Percentiles rank a stretch among this genome's conserved stretches.
phyloP scores from a whole-genome alignment of 2,888 invertebrate species.

The Fabriciana adippe region DNA sequence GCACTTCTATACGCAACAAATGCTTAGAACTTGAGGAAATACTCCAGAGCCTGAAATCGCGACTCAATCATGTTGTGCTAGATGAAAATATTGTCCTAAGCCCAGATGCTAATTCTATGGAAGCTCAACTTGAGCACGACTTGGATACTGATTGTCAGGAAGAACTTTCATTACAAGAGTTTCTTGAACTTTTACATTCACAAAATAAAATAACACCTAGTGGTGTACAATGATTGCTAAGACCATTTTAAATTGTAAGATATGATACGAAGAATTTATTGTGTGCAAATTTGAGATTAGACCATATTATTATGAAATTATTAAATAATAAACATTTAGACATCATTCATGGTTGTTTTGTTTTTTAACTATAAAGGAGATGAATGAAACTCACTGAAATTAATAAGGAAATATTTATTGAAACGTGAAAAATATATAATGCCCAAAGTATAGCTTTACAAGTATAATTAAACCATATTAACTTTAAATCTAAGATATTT shows the following conservation, averaged over 20 bases:
- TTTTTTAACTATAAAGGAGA: slow-evolving; percentile 9
- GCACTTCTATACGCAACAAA: slow-evolving; percentile 76
- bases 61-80: slow-evolving; percentile 76
- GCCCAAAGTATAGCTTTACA: neutral
- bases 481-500: too few relatives aligned
- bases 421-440: neutral
- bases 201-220: slow-evolving; percentile 70
- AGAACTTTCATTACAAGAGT: slow-evolving; percentile 77
- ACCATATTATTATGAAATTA: slow-evolving; percentile 57
- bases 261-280: slow-evolving; percentile 68
- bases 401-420: slow-evolving; percentile 12
- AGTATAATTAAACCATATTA: too few relatives aligned
- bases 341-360: slow-evolving; percentile 24
- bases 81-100: slow-evolving; percentile 78
- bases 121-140: slow-evolving; percentile 77
- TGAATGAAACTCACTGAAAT: neutral
- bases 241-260: slow-evolving; percentile 47
- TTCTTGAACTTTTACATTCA: slow-evolving; percentile 74
- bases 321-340: slow-evolving; percentile 41
- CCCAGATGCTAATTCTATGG: slow-evolving; percentile 75
- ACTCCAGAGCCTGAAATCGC: slow-evolving; percentile 75
- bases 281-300: slow-evolving; percentile 71
- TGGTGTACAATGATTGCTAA: slow-evolving; percentile 62
- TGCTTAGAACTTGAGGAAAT: slow-evolving; percentile 79
- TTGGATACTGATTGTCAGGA: slow-evolving; percentile 79